These are phyloP conservation scores for Hetaerina americana DNA, from an alignment of 1,140 invertebrate genomes.

Conservation along the genomic window DNA sequence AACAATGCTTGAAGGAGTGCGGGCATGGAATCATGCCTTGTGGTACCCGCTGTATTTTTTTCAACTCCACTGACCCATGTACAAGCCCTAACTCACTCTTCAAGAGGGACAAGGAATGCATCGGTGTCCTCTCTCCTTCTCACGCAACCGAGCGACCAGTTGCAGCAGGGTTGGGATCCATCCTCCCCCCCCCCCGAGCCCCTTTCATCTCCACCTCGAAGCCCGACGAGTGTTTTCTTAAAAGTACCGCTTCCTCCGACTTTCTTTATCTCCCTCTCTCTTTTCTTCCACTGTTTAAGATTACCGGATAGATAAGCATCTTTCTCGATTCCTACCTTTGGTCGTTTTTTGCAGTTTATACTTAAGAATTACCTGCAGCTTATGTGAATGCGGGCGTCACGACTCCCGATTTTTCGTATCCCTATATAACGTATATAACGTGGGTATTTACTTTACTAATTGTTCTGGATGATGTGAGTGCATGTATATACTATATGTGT, in stretches of 20 bases:
- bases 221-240: not conserved
- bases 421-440: too few species aligned
- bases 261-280: too few species aligned
- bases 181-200: too few species aligned
- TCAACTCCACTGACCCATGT: not conserved
- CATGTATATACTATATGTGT: too few species aligned
- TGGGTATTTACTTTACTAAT: too few species aligned
- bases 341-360: too few species aligned
- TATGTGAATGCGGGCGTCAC: too few species aligned
- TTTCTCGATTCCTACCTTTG: not conserved
- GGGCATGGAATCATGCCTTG: not conserved
- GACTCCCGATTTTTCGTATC: too few species aligned
- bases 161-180: too few species aligned
- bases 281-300: not conserved
- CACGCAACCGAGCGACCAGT: not conserved
- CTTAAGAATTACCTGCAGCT: too few species aligned
- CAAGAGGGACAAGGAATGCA: not conserved
- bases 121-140: not conserved
- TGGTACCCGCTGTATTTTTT: not conserved
- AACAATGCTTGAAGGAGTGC: not conserved
- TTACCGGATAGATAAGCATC: not conserved
- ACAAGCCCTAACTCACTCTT: not conserved
- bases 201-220: not conserved
- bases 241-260: not conserved
- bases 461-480: too few species aligned